A percentile compares a stretch with the other conserved stretches of the same genome.
Evolutionary conservation across 2,888 invertebrate species (phyloP).

Genomic region (Cryptus viduatorius): DNA sequence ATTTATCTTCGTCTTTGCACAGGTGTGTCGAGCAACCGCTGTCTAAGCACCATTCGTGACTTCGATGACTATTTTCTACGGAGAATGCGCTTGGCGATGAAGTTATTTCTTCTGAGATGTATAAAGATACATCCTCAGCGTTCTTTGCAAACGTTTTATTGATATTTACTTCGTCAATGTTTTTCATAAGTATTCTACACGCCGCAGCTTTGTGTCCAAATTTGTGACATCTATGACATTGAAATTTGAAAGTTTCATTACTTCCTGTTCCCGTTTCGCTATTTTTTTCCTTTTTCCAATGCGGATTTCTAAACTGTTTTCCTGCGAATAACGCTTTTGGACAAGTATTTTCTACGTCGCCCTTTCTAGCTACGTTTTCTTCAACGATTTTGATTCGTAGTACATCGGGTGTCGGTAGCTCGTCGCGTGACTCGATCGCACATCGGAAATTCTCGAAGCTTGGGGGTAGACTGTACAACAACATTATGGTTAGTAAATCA

Average conservation of each 20-base stretch:
- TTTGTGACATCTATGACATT: too few relatives aligned
- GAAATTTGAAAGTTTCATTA: too few relatives aligned
- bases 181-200: too few relatives aligned
- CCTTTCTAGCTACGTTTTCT: conserved; percentile 13
- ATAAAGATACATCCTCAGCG: conserved; percentile 32
- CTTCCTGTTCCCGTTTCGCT: too few relatives aligned
- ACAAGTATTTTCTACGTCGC: background rate
- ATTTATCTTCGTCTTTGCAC: conserved; percentile 47
- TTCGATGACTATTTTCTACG: background rate
- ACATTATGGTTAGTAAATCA: conserved; percentile 77
- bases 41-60: conserved; percentile 55
- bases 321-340: conserved; percentile 54
- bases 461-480: conserved; percentile 58
- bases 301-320: conserved; percentile 1
- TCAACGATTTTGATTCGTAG: conserved; percentile 68
- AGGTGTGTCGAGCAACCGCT: conserved; percentile 64
- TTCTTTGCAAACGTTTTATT: background rate
- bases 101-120: background rate
- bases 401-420: conserved; percentile 63
- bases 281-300: too few relatives aligned
- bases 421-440: conserved; percentile 68
- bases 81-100: background rate
- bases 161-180: too few relatives aligned
- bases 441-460: conserved; percentile 58
- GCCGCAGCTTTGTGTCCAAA: too few relatives aligned